Percentiles rank a stretch among this genome's conserved stretches.
Evolutionary conservation across 1,140 invertebrate genomes (phyloP).

Genomic region (Cryptotermes secundus): DNA sequence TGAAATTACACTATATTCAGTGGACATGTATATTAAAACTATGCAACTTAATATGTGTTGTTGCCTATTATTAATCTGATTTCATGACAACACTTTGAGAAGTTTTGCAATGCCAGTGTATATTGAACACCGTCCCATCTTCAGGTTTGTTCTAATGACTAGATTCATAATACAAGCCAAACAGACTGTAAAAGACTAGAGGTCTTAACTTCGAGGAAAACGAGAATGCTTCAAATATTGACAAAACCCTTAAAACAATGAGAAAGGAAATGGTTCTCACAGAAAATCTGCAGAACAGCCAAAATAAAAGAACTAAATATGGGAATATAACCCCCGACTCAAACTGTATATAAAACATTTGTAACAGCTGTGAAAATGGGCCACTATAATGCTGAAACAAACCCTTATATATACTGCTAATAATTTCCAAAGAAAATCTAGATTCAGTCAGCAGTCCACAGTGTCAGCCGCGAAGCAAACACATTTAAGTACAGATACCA

Average conservation of each 20-base stretch:
- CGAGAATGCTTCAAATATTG: not conserved
- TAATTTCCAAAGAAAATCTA: not conserved
- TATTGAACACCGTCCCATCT: not conserved
- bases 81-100: not conserved
- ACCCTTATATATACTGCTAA: not conserved
- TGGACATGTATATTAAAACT: too few relatives aligned
- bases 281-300: not conserved
- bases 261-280: not conserved
- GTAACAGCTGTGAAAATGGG: not conserved
- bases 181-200: not conserved
- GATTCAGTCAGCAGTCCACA: not conserved
- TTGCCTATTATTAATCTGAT: not conserved
- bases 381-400: not conserved
- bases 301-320: not conserved
- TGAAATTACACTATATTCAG: too few relatives aligned
- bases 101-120: not conserved
- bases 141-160: not conserved
- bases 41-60: too few relatives aligned
- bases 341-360: not conserved
- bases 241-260: not conserved
- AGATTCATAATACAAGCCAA: not conserved
- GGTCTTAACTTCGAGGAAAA: not conserved
- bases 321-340: not conserved
- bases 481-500: not conserved
- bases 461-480: not conserved